These are phyloP conservation scores for Idaea aversata DNA, from an alignment of 2,888 invertebrate species.

Conservation along the genomic window DNA sequence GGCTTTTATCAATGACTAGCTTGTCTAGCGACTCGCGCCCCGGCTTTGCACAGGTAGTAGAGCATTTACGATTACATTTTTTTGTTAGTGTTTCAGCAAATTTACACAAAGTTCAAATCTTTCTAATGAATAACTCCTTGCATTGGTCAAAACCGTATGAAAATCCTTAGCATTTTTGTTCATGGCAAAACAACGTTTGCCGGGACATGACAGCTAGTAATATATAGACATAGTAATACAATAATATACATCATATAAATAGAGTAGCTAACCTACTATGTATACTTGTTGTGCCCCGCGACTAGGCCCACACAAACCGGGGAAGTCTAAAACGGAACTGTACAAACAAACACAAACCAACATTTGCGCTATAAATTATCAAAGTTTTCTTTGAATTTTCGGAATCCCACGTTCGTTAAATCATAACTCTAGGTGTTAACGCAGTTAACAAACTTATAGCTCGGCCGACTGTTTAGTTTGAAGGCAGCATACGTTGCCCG, in stretches of 20 bases:
- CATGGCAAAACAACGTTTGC: too few relatives aligned
- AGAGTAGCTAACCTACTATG: not conserved
- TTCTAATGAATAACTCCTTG: too few relatives aligned
- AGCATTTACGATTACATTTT: too few relatives aligned
- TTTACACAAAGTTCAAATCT: too few relatives aligned
- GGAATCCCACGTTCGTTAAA: not conserved
- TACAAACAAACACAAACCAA: not conserved
- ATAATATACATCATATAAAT: not conserved
- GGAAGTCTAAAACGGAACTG: not conserved
- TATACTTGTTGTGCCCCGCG: not conserved
- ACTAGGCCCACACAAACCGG: not conserved
- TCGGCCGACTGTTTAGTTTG: not conserved
- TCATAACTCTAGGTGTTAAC: not conserved
- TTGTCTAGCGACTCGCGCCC: not conserved
- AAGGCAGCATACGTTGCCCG: not conserved
- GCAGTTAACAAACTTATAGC: not conserved
- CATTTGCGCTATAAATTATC: not conserved
- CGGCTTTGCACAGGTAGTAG: too few relatives aligned
- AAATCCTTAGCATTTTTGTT: too few relatives aligned
- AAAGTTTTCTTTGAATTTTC: not conserved
- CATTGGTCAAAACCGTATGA: too few relatives aligned
- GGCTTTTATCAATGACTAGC: not conserved
- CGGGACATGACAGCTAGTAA: too few relatives aligned
- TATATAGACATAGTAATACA: not conserved
- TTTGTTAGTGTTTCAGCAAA: too few relatives aligned